These are phyloP conservation scores for Asobara japonica DNA, from an alignment of 1,140 invertebrate species.

Conservation along the genomic window DNA sequence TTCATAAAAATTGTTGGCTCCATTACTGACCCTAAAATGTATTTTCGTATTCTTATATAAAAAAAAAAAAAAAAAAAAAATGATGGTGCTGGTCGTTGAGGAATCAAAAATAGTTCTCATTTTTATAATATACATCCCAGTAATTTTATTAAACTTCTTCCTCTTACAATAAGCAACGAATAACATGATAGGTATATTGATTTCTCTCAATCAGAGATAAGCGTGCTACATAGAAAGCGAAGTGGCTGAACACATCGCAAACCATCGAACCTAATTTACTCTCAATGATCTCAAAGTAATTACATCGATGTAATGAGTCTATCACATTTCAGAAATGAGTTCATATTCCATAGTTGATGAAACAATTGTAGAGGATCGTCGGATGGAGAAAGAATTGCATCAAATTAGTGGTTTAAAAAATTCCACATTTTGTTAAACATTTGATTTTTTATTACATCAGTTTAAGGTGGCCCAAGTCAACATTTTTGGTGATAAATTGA, in stretches of 20 bases:
- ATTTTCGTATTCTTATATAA: not conserved
- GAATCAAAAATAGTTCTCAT: not conserved
- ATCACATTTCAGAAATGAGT: too few relatives aligned
- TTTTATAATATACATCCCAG: not conserved
- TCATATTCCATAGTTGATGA: too few relatives aligned
- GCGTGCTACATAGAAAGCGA: constrained; percentile 4
- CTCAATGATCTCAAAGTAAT: not conserved
- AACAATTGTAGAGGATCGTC: too few relatives aligned
- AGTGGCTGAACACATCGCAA: not conserved
- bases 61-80: not conserved
- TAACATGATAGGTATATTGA: not conserved
- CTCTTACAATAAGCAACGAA: not conserved
- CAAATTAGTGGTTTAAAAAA: too few relatives aligned
- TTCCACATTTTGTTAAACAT: too few relatives aligned
- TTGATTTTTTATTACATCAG: too few relatives aligned
- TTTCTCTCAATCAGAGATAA: not conserved
- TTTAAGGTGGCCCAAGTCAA: too few relatives aligned
- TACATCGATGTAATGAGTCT: not conserved
- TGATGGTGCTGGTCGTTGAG: too few relatives aligned
- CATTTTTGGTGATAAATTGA: too few relatives aligned
- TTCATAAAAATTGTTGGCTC: too few relatives aligned
- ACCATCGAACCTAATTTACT: not conserved
- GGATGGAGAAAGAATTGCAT: too few relatives aligned
- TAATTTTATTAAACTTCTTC: not conserved
- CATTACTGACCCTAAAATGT: too few relatives aligned